A percentile compares a stretch with the other conserved stretches of the same genome.
Evolutionary conservation across 2,113 vertebrate species (phyloP).

Genomic region (Himantopus leucocephalus): DNA sequence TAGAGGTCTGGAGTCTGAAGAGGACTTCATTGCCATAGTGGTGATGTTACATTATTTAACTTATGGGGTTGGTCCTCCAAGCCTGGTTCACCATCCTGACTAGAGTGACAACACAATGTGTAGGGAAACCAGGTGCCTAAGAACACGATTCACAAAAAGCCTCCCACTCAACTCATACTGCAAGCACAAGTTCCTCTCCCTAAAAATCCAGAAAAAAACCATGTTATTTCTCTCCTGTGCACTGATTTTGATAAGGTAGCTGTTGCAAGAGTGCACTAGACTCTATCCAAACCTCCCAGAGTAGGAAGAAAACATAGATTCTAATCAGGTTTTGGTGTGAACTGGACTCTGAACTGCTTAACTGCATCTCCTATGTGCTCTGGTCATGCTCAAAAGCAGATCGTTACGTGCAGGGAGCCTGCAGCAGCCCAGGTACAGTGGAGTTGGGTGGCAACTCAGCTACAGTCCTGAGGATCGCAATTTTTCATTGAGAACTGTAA

Average conservation of each 20-base stretch:
- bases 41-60: background rate
- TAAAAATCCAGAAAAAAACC: background rate
- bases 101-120: fast-evolving
- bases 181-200: background rate
- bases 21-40: background rate
- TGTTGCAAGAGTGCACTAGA: background rate
- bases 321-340: background rate
- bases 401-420: fast-evolving
- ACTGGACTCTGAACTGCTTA: background rate
- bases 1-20: background rate
- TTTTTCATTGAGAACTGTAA: background rate
- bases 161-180: background rate
- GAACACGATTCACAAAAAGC: background rate
- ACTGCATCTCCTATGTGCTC: background rate
- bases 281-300: background rate
- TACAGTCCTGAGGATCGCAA: background rate
- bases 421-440: background rate
- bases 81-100: background rate
- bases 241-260: background rate
- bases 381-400: background rate
- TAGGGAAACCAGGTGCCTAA: background rate
- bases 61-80: fast-evolving
- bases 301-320: background rate
- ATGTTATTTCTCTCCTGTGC: background rate
- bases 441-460: background rate